Evolutionary conservation across 2,113 vertebrate genomes (phyloP).

Genomic region (Eretmochelys imbricata): DNA sequence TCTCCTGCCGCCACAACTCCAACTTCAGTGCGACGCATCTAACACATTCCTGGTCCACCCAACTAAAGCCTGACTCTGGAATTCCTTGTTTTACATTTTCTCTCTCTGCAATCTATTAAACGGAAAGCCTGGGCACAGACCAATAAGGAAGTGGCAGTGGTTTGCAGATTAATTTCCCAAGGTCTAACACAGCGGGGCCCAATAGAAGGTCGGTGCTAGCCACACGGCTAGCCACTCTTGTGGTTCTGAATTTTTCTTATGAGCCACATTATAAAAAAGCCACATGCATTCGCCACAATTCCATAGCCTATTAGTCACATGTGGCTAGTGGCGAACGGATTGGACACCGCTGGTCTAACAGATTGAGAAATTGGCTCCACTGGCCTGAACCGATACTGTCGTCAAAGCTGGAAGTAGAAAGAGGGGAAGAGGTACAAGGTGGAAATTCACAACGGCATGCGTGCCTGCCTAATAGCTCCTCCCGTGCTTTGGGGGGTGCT

Average conservation of each 20-base stretch:
- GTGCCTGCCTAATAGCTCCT: background rate
- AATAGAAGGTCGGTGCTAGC: too few relatives aligned
- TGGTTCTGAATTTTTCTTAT: too few relatives aligned
- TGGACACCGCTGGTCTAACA: background rate
- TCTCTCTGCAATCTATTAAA: background rate
- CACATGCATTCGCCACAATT: too few relatives aligned
- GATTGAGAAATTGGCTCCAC: background rate
- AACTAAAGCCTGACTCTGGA: background rate
- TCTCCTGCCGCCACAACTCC: background rate
- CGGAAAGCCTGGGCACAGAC: background rate
- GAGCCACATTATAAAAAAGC: too few relatives aligned
- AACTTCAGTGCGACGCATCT: background rate
- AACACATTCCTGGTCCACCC: background rate
- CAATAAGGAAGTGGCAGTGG: background rate
- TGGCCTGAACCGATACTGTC: background rate
- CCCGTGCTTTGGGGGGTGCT: background rate
- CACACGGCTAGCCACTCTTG: too few relatives aligned
- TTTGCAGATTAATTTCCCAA: background rate
- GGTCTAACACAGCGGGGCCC: too few relatives aligned
- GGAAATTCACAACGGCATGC: background rate
- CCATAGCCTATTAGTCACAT: too few relatives aligned
- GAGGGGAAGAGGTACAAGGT: rapidly evolving
- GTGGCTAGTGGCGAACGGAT: too few relatives aligned
- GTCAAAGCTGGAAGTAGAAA: background rate
- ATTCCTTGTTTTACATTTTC: background rate